Percentiles rank a stretch among this genome's conserved stretches.
phyloP scores from a whole-genome alignment of 2,888 invertebrate species.

The Hartigia nigra region DNA sequence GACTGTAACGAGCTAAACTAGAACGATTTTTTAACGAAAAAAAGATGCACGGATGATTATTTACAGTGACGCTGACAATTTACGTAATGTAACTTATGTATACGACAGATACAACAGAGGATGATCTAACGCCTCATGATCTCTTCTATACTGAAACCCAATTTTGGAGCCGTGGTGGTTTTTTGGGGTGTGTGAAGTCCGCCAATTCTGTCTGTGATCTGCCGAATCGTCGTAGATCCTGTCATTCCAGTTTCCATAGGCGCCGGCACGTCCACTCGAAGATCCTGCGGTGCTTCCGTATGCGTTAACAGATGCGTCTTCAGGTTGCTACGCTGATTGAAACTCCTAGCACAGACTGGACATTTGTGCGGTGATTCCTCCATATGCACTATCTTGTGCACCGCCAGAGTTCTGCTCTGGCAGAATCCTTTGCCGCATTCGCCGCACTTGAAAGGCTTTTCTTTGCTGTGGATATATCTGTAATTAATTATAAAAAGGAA shows the following conservation, averaged over 20 bases:
- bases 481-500: slow-evolving; percentile 36
- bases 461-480: slow-evolving; percentile 98
- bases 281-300: slow-evolving; percentile 73
- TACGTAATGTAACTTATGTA: too few species aligned
- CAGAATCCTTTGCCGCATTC: slow-evolving; percentile 99
- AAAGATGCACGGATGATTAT: background rate
- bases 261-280: slow-evolving; percentile 48
- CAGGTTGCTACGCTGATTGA: slow-evolving; percentile 92
- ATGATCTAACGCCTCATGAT: slow-evolving; percentile 81
- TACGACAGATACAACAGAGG: background rate
- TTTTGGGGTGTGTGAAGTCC: slow-evolving; percentile 35
- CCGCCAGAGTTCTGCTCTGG: slow-evolving; percentile 94
- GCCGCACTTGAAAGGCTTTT: slow-evolving; percentile 97
- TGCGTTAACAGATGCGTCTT: slow-evolving; percentile 92
- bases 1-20: background rate
- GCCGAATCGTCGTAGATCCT: slow-evolving; percentile 29
- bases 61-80: background rate
- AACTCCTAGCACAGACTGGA: slow-evolving; percentile 86
- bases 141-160: slow-evolving; percentile 89
- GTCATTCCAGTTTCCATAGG: slow-evolving; percentile 27
- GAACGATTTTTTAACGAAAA: background rate
- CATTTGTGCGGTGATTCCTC: slow-evolving; percentile 95
- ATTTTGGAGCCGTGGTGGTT: slow-evolving; percentile 63
- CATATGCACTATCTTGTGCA: slow-evolving; percentile 93
- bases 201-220: slow-evolving; percentile 38